Percentiles rank a stretch among this genome's conserved stretches.
These are phyloP conservation scores for Leptinotarsa haldemani DNA, from an alignment of 2,888 invertebrate species.

Conservation along the genomic window DNA sequence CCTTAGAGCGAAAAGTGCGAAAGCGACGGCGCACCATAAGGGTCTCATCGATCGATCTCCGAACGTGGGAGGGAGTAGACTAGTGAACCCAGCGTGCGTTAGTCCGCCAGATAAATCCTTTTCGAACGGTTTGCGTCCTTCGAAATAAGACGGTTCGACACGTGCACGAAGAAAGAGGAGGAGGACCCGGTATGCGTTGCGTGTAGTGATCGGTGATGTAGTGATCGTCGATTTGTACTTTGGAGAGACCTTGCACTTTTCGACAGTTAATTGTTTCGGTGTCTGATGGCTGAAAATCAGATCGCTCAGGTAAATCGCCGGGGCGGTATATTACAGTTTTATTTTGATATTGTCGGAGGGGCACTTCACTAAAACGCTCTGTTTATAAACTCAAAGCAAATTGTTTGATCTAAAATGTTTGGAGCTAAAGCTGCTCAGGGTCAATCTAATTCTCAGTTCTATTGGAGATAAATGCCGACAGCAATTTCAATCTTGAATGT, in stretches of 20 bases:
- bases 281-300: constrained; percentile 69
- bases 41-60: constrained; percentile 59
- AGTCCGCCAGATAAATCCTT: constrained; percentile 1
- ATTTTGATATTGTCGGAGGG: too few species aligned
- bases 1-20: constrained; percentile 7
- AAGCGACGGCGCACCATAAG: constrained; percentile 57
- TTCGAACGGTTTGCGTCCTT: constrained; percentile 1
- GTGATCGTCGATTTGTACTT: neutral
- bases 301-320: constrained; percentile 69
- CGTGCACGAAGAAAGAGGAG: neutral
- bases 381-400: too few species aligned
- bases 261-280: constrained; percentile 41
- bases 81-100: constrained; percentile 54
- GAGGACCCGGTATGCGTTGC: neutral
- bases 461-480: too few species aligned
- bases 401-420: too few species aligned
- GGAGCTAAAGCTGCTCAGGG: too few species aligned
- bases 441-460: too few species aligned
- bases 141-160: constrained; percentile 9
- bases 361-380: too few species aligned
- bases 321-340: neutral
- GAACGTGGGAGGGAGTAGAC: constrained; percentile 57
- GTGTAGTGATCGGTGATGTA: constrained; percentile 7
- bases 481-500: too few species aligned
- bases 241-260: constrained; percentile 17